Base-by-base conservation (phyloP, 2,113 vertebrate species). In the Melanerpes formicivorus region DNA sequence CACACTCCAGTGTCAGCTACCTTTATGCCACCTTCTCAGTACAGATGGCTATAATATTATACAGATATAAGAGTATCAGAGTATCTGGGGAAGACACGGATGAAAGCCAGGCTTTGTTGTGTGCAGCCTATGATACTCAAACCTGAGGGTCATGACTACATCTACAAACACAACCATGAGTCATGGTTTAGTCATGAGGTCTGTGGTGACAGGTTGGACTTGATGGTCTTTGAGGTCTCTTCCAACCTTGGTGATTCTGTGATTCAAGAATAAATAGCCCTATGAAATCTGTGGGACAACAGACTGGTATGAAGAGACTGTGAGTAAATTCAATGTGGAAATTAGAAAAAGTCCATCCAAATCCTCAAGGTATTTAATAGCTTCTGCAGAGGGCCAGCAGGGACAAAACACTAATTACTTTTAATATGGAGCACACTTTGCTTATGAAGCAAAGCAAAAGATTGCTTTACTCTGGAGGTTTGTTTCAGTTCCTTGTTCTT, bases 401-500 rank as follows among this genome's bases (percentile, higher is more conserved):
- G 37, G 58, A 88, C 42, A 65, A 77, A 80, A 82, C 19, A 87
- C 27, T 65, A 80, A 78, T 94, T 87, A 82, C 32, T 82, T 94
- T 77, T 64, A 86, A 72, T 40, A 32, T 27, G 64, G 56, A 90
- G 29, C 34, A 46, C 30, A 75, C 25, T 34, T 27, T 90, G 74
- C 66, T 90, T 87, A 86, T 11, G 29, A 93, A 82, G 66, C 59
- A 79, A 84, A 52, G 22, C 27, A 88, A 74, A 71, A 52, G 22
- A 69, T 1, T 54, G 26, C 55, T 90, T 90, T 77, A 63, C 52
- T 59, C 65, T 42, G 30, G 21, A 77, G 25, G 27, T 80, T 59
- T 5, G 0, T 81, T 88, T 83, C 2, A 5, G 58, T 84, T 71
- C n/a, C 59, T 44, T 32, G 32, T 26, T 93, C 37, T 78, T 84